phyloP scores from a whole-genome alignment of 1,140 invertebrate genomes.

The Dermatophagoides farinae region DNA sequence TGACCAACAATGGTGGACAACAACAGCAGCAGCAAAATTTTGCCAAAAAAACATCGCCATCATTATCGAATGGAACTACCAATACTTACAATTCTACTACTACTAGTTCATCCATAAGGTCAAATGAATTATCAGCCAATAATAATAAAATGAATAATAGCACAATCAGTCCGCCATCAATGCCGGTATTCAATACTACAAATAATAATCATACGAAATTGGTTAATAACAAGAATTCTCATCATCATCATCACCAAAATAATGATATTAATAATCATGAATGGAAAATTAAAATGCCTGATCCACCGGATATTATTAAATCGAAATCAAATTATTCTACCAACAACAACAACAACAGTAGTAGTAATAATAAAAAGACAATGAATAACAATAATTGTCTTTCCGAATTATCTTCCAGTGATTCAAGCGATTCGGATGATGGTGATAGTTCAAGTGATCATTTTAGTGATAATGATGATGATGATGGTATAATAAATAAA shows the following conservation, averaged over 20 bases:
- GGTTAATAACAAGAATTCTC: neutral
- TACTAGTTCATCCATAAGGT: neutral
- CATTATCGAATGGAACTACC: neutral
- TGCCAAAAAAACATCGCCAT: neutral
- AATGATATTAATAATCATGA: neutral
- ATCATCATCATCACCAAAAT: neutral
- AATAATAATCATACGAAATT: neutral
- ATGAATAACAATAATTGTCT: neutral
- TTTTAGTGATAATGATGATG: slow-evolving; percentile 7
- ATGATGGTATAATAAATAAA: neutral
- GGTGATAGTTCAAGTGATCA: neutral
- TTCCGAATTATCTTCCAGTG: slow-evolving; percentile 7
- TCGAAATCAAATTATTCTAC: neutral
- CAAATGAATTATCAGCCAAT: neutral
- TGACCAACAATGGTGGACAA: neutral
- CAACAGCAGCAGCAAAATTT: neutral
- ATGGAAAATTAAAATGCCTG: neutral
- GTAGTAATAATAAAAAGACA: neutral
- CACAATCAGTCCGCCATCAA: slow-evolving; percentile 3
- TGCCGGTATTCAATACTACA: slow-evolving; percentile 3
- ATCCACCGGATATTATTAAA: neutral
- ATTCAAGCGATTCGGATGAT: slow-evolving; percentile 1
- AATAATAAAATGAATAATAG: neutral
- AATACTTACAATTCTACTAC: too few species aligned
- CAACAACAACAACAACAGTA: neutral